phyloP scores from a whole-genome alignment of 2,797 vertebrate species.

The Myripristis jacobus region DNA sequence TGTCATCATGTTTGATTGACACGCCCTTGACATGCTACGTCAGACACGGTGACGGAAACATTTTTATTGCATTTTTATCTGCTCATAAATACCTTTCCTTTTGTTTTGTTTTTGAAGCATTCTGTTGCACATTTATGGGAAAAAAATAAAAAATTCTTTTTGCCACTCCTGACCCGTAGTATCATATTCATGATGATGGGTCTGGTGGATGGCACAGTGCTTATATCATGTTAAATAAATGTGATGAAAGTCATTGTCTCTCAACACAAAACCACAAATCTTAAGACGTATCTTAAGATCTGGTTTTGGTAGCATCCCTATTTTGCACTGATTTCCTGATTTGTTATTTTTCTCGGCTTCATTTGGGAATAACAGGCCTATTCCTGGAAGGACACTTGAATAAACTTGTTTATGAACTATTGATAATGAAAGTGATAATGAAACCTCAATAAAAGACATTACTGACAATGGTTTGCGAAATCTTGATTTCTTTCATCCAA shows the following conservation, averaged over 20 bases:
- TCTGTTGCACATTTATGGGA: too few species aligned
- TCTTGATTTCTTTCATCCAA: conserved; percentile 34
- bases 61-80: too few species aligned
- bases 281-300: conserved; percentile 26
- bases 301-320: conserved; percentile 7
- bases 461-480: conserved; percentile 49
- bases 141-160: too few species aligned
- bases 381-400: conserved; percentile 49
- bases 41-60: too few species aligned
- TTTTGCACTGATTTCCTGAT: conserved; percentile 26
- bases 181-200: too few species aligned
- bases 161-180: too few species aligned
- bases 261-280: conserved; percentile 21
- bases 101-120: too few species aligned
- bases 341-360: conserved; percentile 54
- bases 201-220: too few species aligned
- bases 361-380: conserved; percentile 52
- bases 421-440: conserved; percentile 42
- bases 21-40: too few species aligned
- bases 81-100: too few species aligned
- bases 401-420: conserved; percentile 5
- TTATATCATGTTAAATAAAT: conserved; percentile 18
- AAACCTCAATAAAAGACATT: conserved; percentile 48
- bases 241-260: conserved; percentile 40
- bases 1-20: too few species aligned